Percentiles rank a stretch among this genome's conserved stretches.
These are phyloP conservation scores for Zaprionus ornatus DNA, from an alignment of 1,140 invertebrate species.

Conservation along the genomic window DNA sequence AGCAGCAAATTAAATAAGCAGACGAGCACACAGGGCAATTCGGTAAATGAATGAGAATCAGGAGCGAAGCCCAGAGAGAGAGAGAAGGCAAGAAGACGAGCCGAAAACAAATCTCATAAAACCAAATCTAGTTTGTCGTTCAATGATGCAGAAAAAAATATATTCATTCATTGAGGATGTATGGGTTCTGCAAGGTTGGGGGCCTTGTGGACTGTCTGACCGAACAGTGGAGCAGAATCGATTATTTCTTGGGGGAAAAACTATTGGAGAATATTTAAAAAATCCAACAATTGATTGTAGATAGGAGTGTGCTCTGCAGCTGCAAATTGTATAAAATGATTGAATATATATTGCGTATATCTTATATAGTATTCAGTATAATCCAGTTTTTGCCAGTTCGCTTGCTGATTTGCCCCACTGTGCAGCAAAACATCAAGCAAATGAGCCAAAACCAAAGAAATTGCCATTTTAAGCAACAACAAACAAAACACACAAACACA, in stretches of 20 bases:
- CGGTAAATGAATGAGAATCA: slow-evolving; percentile 42
- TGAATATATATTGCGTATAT: background rate
- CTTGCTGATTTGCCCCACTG: slow-evolving; percentile 37
- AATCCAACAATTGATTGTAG: background rate
- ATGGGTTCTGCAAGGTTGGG: slow-evolving; percentile 13
- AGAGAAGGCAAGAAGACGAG: slow-evolving; percentile 44
- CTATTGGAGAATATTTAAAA: slow-evolving; percentile 5
- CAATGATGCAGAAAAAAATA: slow-evolving; percentile 81
- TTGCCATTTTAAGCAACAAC: slow-evolving; percentile 75
- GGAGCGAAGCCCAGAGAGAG: background rate
- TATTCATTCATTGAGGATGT: slow-evolving; percentile 62
- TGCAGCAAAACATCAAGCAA: slow-evolving; percentile 60
- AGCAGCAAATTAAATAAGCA: slow-evolving; percentile 81
- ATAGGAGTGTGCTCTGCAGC: background rate
- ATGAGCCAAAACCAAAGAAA: slow-evolving; percentile 71
- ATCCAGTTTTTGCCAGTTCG: background rate
- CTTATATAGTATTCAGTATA: background rate
- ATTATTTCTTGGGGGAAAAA: slow-evolving; percentile 32
- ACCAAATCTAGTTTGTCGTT: slow-evolving; percentile 81
- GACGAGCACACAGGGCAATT: slow-evolving; percentile 45
- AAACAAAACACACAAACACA: slow-evolving; percentile 55
- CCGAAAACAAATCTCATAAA: slow-evolving; percentile 77
- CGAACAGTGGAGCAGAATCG: slow-evolving; percentile 44
- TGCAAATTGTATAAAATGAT: no score
- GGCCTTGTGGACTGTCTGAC: slow-evolving; percentile 3